Base-by-base conservation (phyloP, 2,888 invertebrate genomes). In the Ophioninae sp. region DNA sequence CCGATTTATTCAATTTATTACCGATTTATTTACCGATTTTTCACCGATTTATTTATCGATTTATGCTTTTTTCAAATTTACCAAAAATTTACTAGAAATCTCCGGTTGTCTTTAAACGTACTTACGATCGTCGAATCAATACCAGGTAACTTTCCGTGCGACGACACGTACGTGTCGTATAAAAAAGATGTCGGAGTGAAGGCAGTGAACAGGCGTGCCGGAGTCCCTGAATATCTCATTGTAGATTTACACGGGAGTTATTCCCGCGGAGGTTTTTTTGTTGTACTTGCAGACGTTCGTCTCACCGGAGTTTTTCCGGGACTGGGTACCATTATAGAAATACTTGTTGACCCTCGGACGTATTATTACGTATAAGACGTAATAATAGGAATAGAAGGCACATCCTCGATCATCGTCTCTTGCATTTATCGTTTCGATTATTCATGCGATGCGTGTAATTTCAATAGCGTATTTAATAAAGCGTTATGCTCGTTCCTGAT, bases 21-120 rank as follows among this genome's bases (percentile, higher is more conserved):
- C n/a, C n/a, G n/a, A n/a, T 30, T 30, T 30, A 30, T 30, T 30
- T 30, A 30, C 30, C 30, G 30, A n/a, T n/a, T n/a, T 30, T 30
- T 30, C 2, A 2, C 3, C 30, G 3, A 30, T 30, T 30, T 30
- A 30, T 30, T 30, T 30, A n/a, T n/a, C n/a, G n/a, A 30, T 30
- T 30, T 30, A 30, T 30, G 30, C 3, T 30, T 30, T 30, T 56
- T 67, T 67, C 20, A 79, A 67, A 73, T 73, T 79, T 73, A 30
- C 68, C 67, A 30, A 30, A 30, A 30, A 30, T 30, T 58, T 20
- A 10, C 23, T 13, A 10, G 23, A 59, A 67, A 63, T 79, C 81
- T 79, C 83, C 78, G 81, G 83, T 69, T 81, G 81, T 84, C 81
- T 79, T 84, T 76, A 73, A 73, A 6, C 58, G 81, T 79, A 6